Conservation (phyloP, 2,797 vertebrate genomes). For the Phrynocephalus forsythii region DNA sequence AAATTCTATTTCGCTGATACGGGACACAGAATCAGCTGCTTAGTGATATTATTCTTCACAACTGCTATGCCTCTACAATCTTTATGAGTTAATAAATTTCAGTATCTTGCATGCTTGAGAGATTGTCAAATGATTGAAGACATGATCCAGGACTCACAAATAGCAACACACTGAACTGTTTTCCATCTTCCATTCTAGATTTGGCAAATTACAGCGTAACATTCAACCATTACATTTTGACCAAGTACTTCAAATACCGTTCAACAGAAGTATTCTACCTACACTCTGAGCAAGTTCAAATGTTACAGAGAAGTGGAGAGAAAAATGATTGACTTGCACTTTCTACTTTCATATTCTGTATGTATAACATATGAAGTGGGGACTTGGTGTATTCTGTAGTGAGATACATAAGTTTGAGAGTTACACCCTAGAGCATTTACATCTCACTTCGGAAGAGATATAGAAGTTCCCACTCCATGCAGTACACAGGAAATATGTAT, state of each 20-base stretch:
- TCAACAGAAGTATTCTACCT: not conserved
- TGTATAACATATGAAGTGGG: not conserved
- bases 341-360: not conserved
- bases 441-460: not conserved
- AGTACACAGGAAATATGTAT: not conserved
- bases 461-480: not conserved
- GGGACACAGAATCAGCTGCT: slow-evolving; percentile 41
- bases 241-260: not conserved
- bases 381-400: not conserved
- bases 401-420: not conserved
- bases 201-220: slow-evolving; percentile 22
- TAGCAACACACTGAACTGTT: slow-evolving; percentile 18
- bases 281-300: not conserved
- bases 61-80: slow-evolving; percentile 39
- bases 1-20: slow-evolving; percentile 32
- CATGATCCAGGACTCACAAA: not conserved
- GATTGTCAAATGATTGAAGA: not conserved
- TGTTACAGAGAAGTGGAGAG: not conserved
- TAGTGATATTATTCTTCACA: slow-evolving; percentile 50
- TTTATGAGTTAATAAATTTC: slow-evolving; percentile 24
- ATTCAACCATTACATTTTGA: slow-evolving; percentile 14
- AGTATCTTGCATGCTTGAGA: not conserved
- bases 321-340: not conserved
- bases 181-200: slow-evolving; percentile 17
- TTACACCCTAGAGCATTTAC: not conserved